These are phyloP conservation scores for Vulpes vulpes DNA, from an alignment of 2,113 vertebrate species.

Conservation along the genomic window DNA sequence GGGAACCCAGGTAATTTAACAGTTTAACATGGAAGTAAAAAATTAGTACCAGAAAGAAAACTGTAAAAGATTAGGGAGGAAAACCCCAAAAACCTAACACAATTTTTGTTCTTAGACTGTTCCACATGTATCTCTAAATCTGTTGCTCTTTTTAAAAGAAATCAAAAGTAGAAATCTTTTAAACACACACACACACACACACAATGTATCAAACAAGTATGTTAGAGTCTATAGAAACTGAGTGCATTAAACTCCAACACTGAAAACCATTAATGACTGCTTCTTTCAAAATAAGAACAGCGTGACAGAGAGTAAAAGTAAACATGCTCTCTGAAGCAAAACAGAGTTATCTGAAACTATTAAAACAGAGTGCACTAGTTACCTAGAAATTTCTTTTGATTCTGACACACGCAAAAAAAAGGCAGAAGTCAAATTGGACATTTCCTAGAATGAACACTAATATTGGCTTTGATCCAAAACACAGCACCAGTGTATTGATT, in stretches of 20 bases:
- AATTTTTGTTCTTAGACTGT: neutral
- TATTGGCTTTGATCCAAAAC: conserved; percentile 59
- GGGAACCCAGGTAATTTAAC: conserved; percentile 1
- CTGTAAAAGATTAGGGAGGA: neutral
- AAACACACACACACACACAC: neutral
- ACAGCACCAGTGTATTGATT: conserved; percentile 75
- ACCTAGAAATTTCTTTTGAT: conserved; percentile 56
- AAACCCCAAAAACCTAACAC: neutral
- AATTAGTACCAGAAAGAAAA: conserved; percentile 36
- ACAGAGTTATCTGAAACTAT: conserved; percentile 56
- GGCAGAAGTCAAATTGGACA: conserved; percentile 62
- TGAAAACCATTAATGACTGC: conserved; percentile 46
- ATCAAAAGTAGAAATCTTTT: conserved; percentile 25
- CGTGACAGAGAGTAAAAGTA: conserved; percentile 58
- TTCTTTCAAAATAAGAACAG: conserved; percentile 67
- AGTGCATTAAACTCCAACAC: conserved; percentile 17
- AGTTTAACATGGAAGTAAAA: conserved; percentile 56
- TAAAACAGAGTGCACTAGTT: conserved; percentile 46
- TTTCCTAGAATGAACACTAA: conserved; percentile 71
- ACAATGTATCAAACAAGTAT: neutral
- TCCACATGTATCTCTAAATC: conserved; percentile 28
- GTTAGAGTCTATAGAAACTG: neutral
- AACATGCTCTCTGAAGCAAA: conserved; percentile 50
- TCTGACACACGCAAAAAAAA: conserved; percentile 63
- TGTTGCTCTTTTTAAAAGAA: neutral